Conservation (phyloP, 2,797 vertebrate species). For the Pantherophis vulpinus region DNA sequence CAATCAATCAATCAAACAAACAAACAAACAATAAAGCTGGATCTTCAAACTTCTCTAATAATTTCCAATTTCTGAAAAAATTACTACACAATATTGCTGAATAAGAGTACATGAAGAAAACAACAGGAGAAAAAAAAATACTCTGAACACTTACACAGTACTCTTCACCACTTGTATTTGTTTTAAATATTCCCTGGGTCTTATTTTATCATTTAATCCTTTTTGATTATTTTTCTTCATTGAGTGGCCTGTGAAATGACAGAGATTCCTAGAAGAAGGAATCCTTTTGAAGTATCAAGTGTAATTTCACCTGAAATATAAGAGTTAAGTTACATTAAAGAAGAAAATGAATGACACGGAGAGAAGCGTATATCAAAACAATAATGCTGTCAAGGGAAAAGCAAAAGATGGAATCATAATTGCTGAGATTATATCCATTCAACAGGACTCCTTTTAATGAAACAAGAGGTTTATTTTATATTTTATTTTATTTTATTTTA, state of each 20-base stretch:
- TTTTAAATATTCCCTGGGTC: not conserved
- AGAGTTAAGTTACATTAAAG: not conserved
- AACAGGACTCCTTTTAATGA: not conserved
- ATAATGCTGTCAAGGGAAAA: constrained; percentile 28
- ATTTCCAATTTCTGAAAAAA: not conserved
- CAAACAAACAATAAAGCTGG: not conserved
- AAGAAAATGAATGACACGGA: constrained; percentile 22
- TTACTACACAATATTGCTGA: not conserved
- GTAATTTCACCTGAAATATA: not conserved
- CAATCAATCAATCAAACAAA: not conserved
- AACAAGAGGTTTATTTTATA: not conserved
- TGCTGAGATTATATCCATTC: not conserved
- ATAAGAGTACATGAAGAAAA: not conserved
- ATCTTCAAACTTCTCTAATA: not conserved
- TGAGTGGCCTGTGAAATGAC: constrained; percentile 36
- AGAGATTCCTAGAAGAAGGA: not conserved
- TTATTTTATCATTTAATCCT: not conserved
- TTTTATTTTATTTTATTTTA: not conserved
- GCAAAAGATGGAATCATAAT: constrained; percentile 16
- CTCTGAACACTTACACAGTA: not conserved
- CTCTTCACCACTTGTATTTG: not conserved
- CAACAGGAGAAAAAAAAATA: not conserved
- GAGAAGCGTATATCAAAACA: constrained; percentile 19
- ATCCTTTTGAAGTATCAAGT: not conserved
- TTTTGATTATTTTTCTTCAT: constrained; percentile 17